Evolutionary conservation across 1,140 invertebrate species (phyloP), one percentile per base, ranked within the genome.

Genomic region (Bombus soroeensis): DNA sequence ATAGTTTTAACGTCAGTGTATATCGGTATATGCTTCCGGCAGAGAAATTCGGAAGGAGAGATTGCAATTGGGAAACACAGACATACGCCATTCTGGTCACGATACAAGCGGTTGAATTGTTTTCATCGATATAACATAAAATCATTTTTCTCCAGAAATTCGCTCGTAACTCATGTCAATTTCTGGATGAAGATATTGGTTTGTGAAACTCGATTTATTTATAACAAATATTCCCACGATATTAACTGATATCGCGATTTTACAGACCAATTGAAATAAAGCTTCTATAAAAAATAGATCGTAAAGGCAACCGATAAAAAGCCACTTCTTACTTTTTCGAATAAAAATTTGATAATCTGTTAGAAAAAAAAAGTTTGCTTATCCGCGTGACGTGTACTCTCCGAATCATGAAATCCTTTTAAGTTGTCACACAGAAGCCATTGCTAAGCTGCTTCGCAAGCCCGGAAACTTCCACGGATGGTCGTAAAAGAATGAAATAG

Each of bases 1-100:
- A 75, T 82, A 37, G 12, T 25, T 64, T 74, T 74, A 71, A 82
- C 81, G 71, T 82, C 70, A 74, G 9, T 13, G 6, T 73, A n/a
- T 28, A 13, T n/a, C 59, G 4, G 12, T 62, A 13, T 62, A 13
- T n/a, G 39, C 32, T 78, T 71, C 34, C n/a, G 18, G 3, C 34
- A 18, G 53, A 53, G 15, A 22, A 13, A 41, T 39, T n/a, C 10
- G 22, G 32, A 72, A 34, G 59, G 59, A 13, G 28, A 62, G 59
- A 62, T 28, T 22, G 34, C 32, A n/a, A 41, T 32, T 28, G 15
- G 22, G 28, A 28, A 53, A 32, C 8, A 22, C 34, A 71, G 4
- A 25, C 75, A 22, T 10, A 15, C 18, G 18, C 47, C 13, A 41
- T 25, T 37, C n/a, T 22, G 13, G 8, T 32, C 8, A 25, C 5